Evolutionary conservation across 1,140 invertebrate species (phyloP).

Genomic region (Bombus terrestris): DNA sequence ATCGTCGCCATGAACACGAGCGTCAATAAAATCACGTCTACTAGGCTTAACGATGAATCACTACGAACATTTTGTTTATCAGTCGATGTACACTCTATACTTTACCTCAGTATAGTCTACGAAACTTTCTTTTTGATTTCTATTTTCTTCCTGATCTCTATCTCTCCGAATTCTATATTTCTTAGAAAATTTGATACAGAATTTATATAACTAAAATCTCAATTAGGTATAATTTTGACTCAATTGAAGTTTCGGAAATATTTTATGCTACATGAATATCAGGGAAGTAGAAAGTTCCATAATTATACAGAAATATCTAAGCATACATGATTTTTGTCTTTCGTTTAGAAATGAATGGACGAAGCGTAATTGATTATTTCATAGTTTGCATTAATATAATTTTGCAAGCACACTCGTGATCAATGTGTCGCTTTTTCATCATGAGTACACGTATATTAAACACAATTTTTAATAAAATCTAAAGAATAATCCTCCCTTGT

Average conservation of each 20-base stretch:
- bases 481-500: not conserved
- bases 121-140: not conserved
- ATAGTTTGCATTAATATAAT: not conserved
- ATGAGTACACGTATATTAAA: not conserved
- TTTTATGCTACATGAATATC: too few species aligned
- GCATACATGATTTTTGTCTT: too few species aligned
- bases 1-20: constrained; percentile 63
- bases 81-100: constrained; percentile 6
- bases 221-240: too few species aligned
- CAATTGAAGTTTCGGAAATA: too few species aligned
- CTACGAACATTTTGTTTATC: constrained; percentile 73
- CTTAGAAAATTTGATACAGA: not conserved
- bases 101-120: not conserved
- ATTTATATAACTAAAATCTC: not conserved
- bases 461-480: not conserved
- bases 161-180: too few species aligned
- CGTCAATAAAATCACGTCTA: constrained; percentile 70
- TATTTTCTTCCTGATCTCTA: not conserved
- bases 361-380: not conserved
- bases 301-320: not conserved
- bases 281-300: not conserved
- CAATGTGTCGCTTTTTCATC: not conserved
- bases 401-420: not conserved
- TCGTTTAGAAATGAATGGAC: not conserved
- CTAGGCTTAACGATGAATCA: constrained; percentile 67